Evolutionary conservation across 2,888 invertebrate genomes (phyloP), one percentile per base, ranked within the genome.

Genomic region (Eilema sororculum): DNA sequence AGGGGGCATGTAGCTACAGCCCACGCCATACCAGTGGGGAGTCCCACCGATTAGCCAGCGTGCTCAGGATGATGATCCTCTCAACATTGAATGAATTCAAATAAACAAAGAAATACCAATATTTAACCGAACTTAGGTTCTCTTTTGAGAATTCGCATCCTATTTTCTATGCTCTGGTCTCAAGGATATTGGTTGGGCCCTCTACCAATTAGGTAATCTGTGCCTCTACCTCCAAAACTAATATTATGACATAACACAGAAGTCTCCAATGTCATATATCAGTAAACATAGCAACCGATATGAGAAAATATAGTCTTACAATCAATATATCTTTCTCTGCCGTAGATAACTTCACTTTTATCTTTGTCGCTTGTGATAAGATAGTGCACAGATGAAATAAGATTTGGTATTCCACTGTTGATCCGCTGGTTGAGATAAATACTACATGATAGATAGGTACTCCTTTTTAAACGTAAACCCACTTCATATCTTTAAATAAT

Each of bases 281-380:
- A 46, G 52, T n/a, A 12, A 65, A 22, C 56, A 52, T 65, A 52
- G 64, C 30, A 65, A 65, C 52, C 8, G 52, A 56, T 41, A 22
- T 12, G 30, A 6, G 20, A 41, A 62, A 12, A 20, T 20, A 16
- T 37, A 37, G 22, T 37, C 16, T 41, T 25, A 41, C 1, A 41
- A 25, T 25, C 9, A 16, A 3, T 10, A 4, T 62, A 62, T 62
- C 41, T 62, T 20, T 46, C 4, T n/a, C n/a, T 52, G 20, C 2
- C n/a, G n/a, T 5, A 52, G n/a, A 52, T 52, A n/a, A n/a, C n/a
- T 16, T 24, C 37, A 37, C 62, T 24, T 20, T 20, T 60, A n/a
- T 41, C 62, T 41, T 2, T 13, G 3, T 3, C 30, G 24, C 5
- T 9, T 41, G 20, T 3, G 62, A 62, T 62, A 62, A 62, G 37